Evolutionary conservation across 2,797 vertebrate genomes (phyloP).

Genomic region (Jordanella pulchra): DNA sequence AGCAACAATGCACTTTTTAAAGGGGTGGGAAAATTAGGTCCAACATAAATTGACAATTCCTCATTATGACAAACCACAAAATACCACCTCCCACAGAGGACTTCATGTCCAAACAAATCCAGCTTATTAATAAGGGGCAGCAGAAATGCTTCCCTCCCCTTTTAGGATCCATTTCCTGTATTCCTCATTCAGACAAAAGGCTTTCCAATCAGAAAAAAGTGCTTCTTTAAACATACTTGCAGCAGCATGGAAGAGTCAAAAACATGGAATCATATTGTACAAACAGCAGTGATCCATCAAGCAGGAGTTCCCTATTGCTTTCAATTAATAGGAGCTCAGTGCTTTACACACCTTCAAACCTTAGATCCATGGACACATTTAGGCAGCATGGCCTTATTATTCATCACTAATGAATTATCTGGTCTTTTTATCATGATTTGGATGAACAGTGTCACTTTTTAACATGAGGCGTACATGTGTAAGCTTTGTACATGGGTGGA

Average conservation of each 20-base stretch:
- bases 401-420: conserved; percentile 59
- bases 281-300: conserved; percentile 71
- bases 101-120: conserved; percentile 46
- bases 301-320: conserved; percentile 73
- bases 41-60: conserved; percentile 43
- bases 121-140: conserved; percentile 41
- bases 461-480: conserved; percentile 11
- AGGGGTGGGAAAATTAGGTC: conserved; percentile 34
- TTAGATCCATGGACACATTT: conserved; percentile 30
- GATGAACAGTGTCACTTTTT: conserved; percentile 16
- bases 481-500: conserved; percentile 9
- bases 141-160: conserved; percentile 22
- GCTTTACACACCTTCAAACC: conserved; percentile 42
- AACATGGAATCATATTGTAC: conserved; percentile 70
- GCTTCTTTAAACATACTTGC: conserved; percentile 8
- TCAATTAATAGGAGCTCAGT: conserved; percentile 74
- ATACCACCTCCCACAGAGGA: conserved; percentile 46
- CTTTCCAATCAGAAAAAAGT: conserved; percentile 46
- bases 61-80: conserved; percentile 46
- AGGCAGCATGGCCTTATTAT: conserved; percentile 54
- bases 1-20: conserved; percentile 23
- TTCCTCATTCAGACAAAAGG: conserved; percentile 39
- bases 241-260: conserved; percentile 23
- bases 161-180: conserved; percentile 36
- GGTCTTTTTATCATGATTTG: conserved; percentile 48